phyloP scores from a whole-genome alignment of 53 echinoderm and acorn worm genomes.

The Apostichopus leukothele region DNA sequence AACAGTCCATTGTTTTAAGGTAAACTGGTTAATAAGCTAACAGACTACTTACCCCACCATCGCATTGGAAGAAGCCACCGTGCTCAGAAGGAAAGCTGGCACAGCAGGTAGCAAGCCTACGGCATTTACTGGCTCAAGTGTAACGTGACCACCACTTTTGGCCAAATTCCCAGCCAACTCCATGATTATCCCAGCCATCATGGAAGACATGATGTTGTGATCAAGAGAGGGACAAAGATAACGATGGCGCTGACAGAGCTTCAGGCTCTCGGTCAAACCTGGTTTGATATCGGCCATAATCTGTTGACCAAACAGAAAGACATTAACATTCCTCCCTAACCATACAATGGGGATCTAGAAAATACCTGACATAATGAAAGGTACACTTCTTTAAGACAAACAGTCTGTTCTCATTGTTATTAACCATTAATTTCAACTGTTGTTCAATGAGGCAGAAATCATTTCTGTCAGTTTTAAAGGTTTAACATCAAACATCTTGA shows the following conservation, averaged over 20 bases:
- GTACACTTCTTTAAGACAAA: too few species aligned
- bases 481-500: too few species aligned
- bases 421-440: too few species aligned
- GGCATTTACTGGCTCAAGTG: constrained; percentile 65
- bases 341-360: too few species aligned
- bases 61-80: constrained; percentile 46
- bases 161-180: constrained; percentile 64
- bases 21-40: too few species aligned
- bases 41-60: constrained; percentile 55
- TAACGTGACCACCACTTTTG: constrained; percentile 50
- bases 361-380: not conserved
- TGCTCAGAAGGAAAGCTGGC: not conserved
- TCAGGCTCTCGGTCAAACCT: constrained; percentile 64
- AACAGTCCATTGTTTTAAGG: too few species aligned
- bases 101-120: constrained; percentile 63
- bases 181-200: constrained; percentile 67
- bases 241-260: constrained; percentile 51
- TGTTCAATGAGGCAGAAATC: too few species aligned
- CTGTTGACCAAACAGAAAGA: constrained; percentile 41
- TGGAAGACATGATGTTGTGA: constrained; percentile 58
- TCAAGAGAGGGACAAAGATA: constrained; percentile 38
- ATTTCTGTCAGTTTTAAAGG: too few species aligned
- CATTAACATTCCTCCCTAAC: not conserved
- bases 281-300: constrained; percentile 65
- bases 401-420: too few species aligned